phyloP scores from a whole-genome alignment of 2,888 invertebrate species.

The Pyralis farinalis region DNA sequence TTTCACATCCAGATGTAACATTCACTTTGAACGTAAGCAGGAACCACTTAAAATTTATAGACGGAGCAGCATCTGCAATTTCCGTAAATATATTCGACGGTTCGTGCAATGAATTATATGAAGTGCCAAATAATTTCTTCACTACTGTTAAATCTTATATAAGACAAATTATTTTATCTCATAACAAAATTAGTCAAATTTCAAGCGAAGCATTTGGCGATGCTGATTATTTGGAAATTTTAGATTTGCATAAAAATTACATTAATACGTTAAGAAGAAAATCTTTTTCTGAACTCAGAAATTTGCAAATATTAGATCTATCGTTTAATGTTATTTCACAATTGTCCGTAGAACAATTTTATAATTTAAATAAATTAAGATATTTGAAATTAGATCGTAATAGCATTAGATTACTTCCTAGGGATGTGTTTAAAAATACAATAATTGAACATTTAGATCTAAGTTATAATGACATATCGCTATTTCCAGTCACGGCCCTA shows the following conservation, averaged over 20 bases:
- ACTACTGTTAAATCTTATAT: conserved; percentile 83
- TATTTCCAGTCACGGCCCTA: conserved; percentile 89
- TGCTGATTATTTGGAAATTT: conserved; percentile 84
- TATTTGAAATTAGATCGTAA: conserved; percentile 88
- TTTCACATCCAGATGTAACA: conserved; percentile 83
- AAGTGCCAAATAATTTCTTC: conserved; percentile 84
- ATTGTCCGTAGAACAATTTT: conserved; percentile 90
- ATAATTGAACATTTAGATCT: conserved; percentile 90
- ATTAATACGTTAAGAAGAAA: conserved; percentile 86
- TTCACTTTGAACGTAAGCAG: conserved; percentile 89
- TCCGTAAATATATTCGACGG: conserved; percentile 86
- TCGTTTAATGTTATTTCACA: conserved; percentile 88
- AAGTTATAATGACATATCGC: conserved; percentile 87
- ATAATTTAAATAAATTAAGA: conserved; percentile 86
- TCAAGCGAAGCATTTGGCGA: conserved; percentile 89
- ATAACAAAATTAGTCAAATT: conserved; percentile 86
- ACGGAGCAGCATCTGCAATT: conserved; percentile 74
- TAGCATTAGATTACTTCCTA: conserved; percentile 86
- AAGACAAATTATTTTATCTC: conserved; percentile 85
- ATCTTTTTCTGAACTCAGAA: conserved; percentile 88
- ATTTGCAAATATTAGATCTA: conserved; percentile 89
- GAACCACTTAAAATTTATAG: conserved; percentile 80
- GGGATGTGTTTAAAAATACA: conserved; percentile 90
- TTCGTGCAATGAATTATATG: conserved; percentile 84
- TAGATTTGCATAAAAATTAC: conserved; percentile 88